phyloP scores from a whole-genome alignment of 2,797 vertebrate species.

The Heteromormyrus szaboi region DNA sequence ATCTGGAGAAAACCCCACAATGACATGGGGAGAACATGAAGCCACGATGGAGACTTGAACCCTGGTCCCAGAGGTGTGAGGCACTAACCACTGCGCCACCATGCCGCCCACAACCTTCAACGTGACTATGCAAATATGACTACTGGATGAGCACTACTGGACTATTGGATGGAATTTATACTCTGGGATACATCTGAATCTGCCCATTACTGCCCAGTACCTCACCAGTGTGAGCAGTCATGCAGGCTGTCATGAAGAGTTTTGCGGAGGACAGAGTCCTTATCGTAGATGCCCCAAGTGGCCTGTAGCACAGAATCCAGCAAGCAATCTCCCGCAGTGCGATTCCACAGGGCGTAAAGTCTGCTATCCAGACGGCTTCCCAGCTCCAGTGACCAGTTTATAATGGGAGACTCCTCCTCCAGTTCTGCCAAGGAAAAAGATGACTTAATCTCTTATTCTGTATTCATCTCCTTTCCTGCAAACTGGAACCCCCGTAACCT shows the following conservation, averaged over 20 bases:
- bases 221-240: constrained; percentile 98
- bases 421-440: background rate
- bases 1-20: background rate
- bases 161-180: background rate
- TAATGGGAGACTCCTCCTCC: constrained; percentile 87
- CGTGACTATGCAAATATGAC: background rate
- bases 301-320: constrained; percentile 95
- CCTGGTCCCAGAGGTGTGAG: background rate
- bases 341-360: constrained; percentile 94
- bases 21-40: background rate
- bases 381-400: constrained; percentile 96
- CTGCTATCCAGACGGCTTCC: constrained; percentile 89
- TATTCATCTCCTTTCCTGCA: constrained; percentile 14
- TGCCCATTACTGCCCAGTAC: background rate
- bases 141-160: background rate
- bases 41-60: background rate
- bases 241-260: constrained; percentile 95
- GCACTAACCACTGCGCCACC: background rate
- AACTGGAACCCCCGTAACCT: constrained; percentile 16
- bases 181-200: background rate
- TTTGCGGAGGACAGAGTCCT: constrained; percentile 95
- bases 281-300: constrained; percentile 97
- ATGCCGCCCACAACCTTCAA: background rate
- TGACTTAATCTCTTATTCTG: background rate
- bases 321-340: constrained; percentile 93